These are phyloP conservation scores for Cheilosia urbana DNA, from an alignment of 2,888 invertebrate species.

Conservation along the genomic window DNA sequence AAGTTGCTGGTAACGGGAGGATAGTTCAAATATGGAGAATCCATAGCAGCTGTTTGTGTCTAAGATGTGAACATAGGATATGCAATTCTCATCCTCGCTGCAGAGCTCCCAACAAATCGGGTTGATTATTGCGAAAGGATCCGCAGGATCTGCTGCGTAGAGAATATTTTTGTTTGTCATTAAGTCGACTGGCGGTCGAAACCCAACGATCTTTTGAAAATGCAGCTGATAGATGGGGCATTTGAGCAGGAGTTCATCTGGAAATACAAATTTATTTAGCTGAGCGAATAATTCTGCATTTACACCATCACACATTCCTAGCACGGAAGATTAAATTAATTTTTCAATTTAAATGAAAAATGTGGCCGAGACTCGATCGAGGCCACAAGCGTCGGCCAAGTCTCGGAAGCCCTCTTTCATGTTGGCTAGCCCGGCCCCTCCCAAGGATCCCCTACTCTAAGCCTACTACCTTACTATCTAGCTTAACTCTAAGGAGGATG, in stretches of 20 bases:
- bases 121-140: conserved; percentile 76
- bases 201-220: conserved; percentile 83
- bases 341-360: no score
- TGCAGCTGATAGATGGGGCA: conserved; percentile 83
- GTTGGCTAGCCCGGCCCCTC: no score
- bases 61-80: conserved; percentile 82
- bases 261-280: conserved; percentile 15
- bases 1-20: conserved; percentile 78
- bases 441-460: no score
- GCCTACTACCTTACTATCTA: no score
- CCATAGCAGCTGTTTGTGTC: conserved; percentile 82
- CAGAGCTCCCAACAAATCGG: conserved; percentile 81
- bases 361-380: no score
- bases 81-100: conserved; percentile 81
- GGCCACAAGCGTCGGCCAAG: no score
- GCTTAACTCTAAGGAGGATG: no score
- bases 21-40: conserved; percentile 80
- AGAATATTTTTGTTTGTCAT: conserved; percentile 79
- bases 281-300: background rate
- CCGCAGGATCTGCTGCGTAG: conserved; percentile 76
- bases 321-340: no score
- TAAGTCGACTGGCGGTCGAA: conserved; percentile 81
- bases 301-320: no score
- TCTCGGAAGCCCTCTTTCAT: no score
- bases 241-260: conserved; percentile 81